These are phyloP conservation scores for Podarcis siculus DNA, from an alignment of 2,797 vertebrate species.

Conservation along the genomic window DNA sequence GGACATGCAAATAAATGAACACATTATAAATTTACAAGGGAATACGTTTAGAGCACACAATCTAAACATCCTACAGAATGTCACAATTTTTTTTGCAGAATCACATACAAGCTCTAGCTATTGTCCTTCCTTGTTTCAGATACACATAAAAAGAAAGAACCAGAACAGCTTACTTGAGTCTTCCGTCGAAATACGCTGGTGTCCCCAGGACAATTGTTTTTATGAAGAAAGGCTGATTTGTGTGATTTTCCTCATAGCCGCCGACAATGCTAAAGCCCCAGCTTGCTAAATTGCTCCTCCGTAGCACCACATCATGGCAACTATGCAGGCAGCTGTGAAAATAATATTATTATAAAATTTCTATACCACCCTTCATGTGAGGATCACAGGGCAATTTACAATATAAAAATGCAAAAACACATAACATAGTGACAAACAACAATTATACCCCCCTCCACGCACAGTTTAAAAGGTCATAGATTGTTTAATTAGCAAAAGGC, in stretches of 20 bases:
- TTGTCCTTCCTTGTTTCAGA: rapidly evolving
- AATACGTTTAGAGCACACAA: background rate
- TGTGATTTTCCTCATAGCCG: slow-evolving; percentile 96
- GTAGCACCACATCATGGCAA: slow-evolving; percentile 94
- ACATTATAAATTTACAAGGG: background rate
- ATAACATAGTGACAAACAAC: background rate
- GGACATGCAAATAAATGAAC: background rate
- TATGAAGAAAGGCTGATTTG: slow-evolving; percentile 98
- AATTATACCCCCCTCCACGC: too few relatives aligned
- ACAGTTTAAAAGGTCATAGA: too few relatives aligned
- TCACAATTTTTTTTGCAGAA: background rate
- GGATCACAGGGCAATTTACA: too few relatives aligned
- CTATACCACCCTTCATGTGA: too few relatives aligned
- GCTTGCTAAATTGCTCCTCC: slow-evolving; percentile 92
- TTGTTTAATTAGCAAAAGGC: too few relatives aligned
- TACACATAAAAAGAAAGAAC: background rate
- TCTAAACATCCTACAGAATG: background rate
- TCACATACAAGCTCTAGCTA: background rate
- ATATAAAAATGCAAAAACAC: background rate
- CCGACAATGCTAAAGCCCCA: slow-evolving; percentile 99
- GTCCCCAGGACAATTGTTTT: slow-evolving; percentile 98
- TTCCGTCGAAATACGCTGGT: slow-evolving; percentile 97
- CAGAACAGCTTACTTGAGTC: slow-evolving; percentile 89
- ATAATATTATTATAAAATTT: background rate
- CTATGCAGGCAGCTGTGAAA: slow-evolving; percentile 89